Base-by-base conservation (phyloP, 2,113 vertebrate species). In the Delphinus delphis region DNA sequence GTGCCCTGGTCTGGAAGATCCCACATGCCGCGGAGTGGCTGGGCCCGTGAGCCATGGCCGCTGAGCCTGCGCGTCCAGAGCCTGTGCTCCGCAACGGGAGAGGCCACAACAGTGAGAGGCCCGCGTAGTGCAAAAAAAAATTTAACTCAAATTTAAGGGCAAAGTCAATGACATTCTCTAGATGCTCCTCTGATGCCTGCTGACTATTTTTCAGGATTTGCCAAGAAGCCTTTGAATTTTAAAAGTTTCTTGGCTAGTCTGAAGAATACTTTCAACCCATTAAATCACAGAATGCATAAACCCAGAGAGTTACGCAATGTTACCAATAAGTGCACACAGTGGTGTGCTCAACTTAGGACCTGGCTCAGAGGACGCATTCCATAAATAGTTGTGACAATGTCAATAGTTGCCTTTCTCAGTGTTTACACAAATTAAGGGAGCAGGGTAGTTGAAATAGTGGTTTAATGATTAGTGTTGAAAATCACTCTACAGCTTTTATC, bases 241-340 rank as follows among this genome's bases (percentile, higher is more conserved):
- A 23, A 20, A 68, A 88, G 0, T 0, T 60, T 67, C 60, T 84
- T 44, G 28, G 20, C 15, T 79, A 38, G 0, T 88, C 60, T 65
- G 65, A 82, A 87, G 60, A 97, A 60, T 68, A 62, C 6, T 80
- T 95, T 88, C 82, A 71, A 36, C 55, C 33, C 33, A 83, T 79
- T 58, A 91, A 97, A 88, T 82, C 94, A 84, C 18, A 74, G 83
- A 77, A 81, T 87, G 50, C 88, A 76, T 70, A 47, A 68, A 44
- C 21, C 17, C 5, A 33, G 62, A 94, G 47, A 94, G 67, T 95
- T 90, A 38, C 14, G 5, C 28, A 91, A 63, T 5, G 5, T 25
- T 3, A 41, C 8, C 53, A 36, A 9, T 25, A 86, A 25, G 15
- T 38, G 70, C 13, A 53, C 23, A 47, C 10, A 47, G 10, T 36